Evolutionary conservation across 2,888 invertebrate species (phyloP).

Genomic region (Keiferia lycopersicella): DNA sequence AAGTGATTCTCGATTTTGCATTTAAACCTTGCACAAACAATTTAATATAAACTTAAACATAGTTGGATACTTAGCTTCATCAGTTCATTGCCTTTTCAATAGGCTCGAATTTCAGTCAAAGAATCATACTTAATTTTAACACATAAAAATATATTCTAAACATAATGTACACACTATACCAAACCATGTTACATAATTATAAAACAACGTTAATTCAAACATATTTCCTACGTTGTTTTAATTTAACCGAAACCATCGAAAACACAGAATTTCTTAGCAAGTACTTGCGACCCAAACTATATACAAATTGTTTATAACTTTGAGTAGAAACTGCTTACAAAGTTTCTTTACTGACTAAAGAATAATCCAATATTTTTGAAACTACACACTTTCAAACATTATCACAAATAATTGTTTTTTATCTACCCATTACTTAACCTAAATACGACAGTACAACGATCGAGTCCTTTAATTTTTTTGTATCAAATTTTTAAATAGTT

Average conservation of each 20-base stretch:
- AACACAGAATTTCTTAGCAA: background rate
- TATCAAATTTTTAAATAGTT: too few relatives aligned
- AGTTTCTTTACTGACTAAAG: too few relatives aligned
- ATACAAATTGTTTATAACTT: too few relatives aligned
- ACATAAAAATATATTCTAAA: background rate
- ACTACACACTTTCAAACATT: too few relatives aligned
- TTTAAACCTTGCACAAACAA: background rate
- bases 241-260: background rate
- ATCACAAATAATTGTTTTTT: too few relatives aligned
- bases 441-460: too few relatives aligned
- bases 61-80: background rate
- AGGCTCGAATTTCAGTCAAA: background rate
- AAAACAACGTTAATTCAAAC: background rate
- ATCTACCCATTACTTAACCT: too few relatives aligned
- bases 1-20: too few relatives aligned
- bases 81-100: too few relatives aligned
- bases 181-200: background rate
- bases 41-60: background rate
- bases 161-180: background rate
- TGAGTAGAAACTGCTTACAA: too few relatives aligned
- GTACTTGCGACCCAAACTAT: background rate
- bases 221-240: background rate
- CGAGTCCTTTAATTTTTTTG: too few relatives aligned
- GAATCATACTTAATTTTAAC: background rate
- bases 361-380: too few relatives aligned